Evolutionary conservation across 2,888 invertebrate genomes (phyloP).

Genomic region (Pachliopta kotzebuea): DNA sequence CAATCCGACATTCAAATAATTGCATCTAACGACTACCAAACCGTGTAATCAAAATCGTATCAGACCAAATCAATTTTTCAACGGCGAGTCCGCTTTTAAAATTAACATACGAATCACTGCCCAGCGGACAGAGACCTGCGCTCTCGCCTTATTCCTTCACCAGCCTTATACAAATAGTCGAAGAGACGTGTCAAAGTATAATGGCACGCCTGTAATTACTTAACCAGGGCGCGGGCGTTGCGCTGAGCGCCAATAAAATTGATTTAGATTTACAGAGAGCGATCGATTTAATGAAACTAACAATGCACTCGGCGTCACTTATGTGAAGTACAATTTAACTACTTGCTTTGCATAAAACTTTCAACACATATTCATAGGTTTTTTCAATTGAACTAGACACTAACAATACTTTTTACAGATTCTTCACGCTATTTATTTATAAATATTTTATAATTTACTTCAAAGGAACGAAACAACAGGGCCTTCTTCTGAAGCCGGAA

Average conservation of each 20-base stretch:
- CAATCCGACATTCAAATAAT: conserved; percentile 54
- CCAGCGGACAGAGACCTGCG: conserved; percentile 43
- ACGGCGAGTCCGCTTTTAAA: conserved; percentile 66
- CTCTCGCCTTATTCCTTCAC: conserved; percentile 9
- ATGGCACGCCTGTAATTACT: conserved; percentile 54
- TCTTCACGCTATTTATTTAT: too few relatives aligned
- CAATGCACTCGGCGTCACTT: conserved; percentile 19
- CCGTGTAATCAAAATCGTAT: conserved; percentile 76
- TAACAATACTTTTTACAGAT: background rate
- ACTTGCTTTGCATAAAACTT: background rate
- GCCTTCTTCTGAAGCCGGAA: too few relatives aligned
- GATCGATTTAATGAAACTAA: conserved; percentile 45
- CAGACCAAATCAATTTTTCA: conserved; percentile 78
- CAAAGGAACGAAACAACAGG: too few relatives aligned
- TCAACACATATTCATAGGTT: too few relatives aligned
- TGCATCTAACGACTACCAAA: conserved; percentile 66
- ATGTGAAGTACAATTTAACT: background rate
- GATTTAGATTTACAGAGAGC: conserved; percentile 66
- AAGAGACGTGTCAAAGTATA: conserved; percentile 35
- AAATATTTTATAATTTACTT: too few relatives aligned
- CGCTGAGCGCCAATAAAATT: conserved; percentile 62
- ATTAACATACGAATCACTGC: conserved; percentile 69
- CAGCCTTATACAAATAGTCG: background rate
- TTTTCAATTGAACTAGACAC: too few relatives aligned
- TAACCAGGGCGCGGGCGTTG: conserved; percentile 58